Evolutionary conservation across 2,888 invertebrate genomes (phyloP), one percentile per base, ranked within the genome.

Genomic region (Oasisia sp.): DNA sequence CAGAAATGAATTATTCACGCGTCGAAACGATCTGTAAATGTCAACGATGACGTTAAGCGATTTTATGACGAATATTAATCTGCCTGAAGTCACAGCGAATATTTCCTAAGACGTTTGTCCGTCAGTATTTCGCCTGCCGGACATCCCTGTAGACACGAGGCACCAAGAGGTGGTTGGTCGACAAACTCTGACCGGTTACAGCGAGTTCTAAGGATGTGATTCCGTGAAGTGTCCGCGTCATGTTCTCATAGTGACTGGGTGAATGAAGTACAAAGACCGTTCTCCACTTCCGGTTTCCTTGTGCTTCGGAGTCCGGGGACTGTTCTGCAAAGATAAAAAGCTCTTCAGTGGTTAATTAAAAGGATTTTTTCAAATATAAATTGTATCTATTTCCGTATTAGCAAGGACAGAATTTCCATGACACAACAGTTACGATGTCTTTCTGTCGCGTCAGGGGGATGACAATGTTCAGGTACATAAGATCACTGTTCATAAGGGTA

Each of bases 21-120:
- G 74, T 74, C n/a, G 27, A 74, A 27, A 27, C 74, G 74, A n/a
- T 74, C 74, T 74, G 74, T 74, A 74, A 74, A 74, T 74, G 74
- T 74, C 74, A 74, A 74, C 74, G 27, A n/a, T 19, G 74, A 74
- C 74, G n/a, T 74, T n/a, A 19, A 27, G n/a, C 74, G 19, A 74
- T 74, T 74, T 74, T 74, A 74, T 74, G 74, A 74, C 74, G 74
- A 74, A 74, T 74, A 74, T 74, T 74, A 74, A 74, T 74, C 74
- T 74, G 74, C 27, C 74, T 74, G 74, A 74, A 27, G 74, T 74
- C 19, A 19, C 50, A 9, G 50, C 14, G 50, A 50, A 50, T 50
- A 50, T 74, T 19, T 74, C 74, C 27, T 19, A 74, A 27, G 74
- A 74, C 50, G 50, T 50, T 50, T 74, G 74, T 19, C 74, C 74